Evolutionary conservation across 2,797 vertebrate genomes (phyloP), one percentile per base, ranked within the genome.

Genomic region (Clarias fuscus): DNA sequence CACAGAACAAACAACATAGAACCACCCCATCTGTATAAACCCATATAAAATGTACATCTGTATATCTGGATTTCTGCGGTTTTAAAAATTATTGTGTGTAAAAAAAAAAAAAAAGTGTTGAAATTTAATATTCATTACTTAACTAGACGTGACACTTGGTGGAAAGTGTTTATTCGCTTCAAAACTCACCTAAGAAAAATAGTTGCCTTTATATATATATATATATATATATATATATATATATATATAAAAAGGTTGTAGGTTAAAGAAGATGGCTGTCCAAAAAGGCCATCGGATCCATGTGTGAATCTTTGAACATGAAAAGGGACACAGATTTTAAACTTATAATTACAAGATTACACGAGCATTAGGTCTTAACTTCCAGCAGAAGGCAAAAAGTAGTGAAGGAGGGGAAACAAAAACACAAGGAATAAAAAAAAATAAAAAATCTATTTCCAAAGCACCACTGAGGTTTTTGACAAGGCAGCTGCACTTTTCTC

Each of bases 1-100:
- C 65, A 48, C 37, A 79, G 7, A 72, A n/a, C 53, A 56, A 56
- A n/a, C 83, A 77, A 37, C 70, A 6, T 61, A 76, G 20, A 77
- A 62, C 17, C 64, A 30, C 0, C 53, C 75, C 73, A 83, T 15
- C 61, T 27, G 27, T 53, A 67, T 78, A 83, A 85, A 80, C 81
- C 61, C 84, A 84, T 78, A 81, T 84, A 85, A 84, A 85, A 86
- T 83, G 73, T 88, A 83, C 70, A 85, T 85, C 53, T 48, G 18
- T 62, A 87, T 56, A 56, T 56, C 13, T 14, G 76, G n/a, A 62
- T 64, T n/a, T 62, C 24, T 62, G 2, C 30, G 30, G 30, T 64
- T 43, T 59, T 64, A 48, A 85, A 88, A 88, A 81, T 61, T 78
- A 40, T 75, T 37, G 40, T 73, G 11, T 24, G 81, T 68, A 70